These are phyloP conservation scores for Platichthys flesus DNA, from an alignment of 2,113 vertebrate species.

Conservation along the genomic window DNA sequence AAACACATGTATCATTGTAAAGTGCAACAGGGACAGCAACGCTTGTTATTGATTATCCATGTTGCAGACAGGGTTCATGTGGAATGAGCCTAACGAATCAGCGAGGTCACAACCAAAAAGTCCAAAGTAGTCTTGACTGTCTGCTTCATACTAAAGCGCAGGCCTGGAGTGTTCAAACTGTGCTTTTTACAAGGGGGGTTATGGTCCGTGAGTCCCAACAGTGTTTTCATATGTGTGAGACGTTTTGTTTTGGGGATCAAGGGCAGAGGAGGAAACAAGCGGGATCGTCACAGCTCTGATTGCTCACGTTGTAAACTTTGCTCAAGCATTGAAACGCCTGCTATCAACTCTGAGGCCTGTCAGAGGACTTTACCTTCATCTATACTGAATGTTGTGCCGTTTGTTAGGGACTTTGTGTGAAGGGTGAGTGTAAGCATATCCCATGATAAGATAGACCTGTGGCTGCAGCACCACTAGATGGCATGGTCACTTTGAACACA, in stretches of 20 bases:
- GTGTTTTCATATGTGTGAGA: constrained; percentile 47
- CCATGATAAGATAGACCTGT: constrained; percentile 18
- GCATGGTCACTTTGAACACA: constrained; percentile 72
- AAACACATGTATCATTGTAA: too few relatives aligned
- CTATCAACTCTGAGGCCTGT: constrained; percentile 28
- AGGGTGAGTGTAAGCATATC: neutral
- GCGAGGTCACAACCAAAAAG: too few relatives aligned
- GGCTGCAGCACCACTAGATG: constrained; percentile 72
- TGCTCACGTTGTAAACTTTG: constrained; percentile 37
- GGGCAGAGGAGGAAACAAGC: constrained; percentile 36
- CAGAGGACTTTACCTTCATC: constrained; percentile 29
- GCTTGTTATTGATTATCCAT: too few relatives aligned
- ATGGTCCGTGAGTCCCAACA: constrained; percentile 51
- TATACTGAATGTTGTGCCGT: constrained; percentile 9
- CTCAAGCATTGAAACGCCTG: neutral
- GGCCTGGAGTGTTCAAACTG: neutral
- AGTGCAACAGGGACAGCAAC: too few relatives aligned
- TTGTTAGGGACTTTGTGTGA: constrained; percentile 1
- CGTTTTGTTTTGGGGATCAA: constrained; percentile 54
- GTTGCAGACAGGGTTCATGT: too few relatives aligned
- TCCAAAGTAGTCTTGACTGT: too few relatives aligned
- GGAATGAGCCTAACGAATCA: too few relatives aligned
- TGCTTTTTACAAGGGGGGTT: constrained; percentile 57
- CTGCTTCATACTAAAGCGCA: too few relatives aligned
- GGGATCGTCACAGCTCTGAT: constrained; percentile 32